Base-by-base conservation (phyloP, 2,797 vertebrate species). In the Lindbergichthys nudifrons region DNA sequence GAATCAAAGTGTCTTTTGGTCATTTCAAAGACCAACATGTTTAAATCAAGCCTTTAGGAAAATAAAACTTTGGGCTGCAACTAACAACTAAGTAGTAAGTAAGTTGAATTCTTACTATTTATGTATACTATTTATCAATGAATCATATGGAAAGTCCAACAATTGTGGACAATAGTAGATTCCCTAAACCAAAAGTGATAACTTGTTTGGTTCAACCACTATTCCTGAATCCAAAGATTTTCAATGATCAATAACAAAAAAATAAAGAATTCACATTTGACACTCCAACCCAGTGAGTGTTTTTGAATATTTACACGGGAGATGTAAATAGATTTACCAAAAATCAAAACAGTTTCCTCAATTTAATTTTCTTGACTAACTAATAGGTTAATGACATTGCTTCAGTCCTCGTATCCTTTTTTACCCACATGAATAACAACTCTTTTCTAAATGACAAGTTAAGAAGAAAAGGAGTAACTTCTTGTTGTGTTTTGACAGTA, bases 401-500 rank as follows among this genome's bases (percentile, higher is more conserved):
- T 32, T 42, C 3, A 2, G 3, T 62, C 14, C n/a, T 36, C 13
- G 14, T 32, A 30, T 43, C 5, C 18, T 10, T 26, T 26, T 54
- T 41, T 4, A 15, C 26, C 18, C 19, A n/a, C 26, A 48, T 63
- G 11, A 42, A 41, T 47, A 58, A 39, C 15, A 56, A 50, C 0
- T 60, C 3, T 36, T 65, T 46, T 63, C 16, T 42, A 11, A 61
- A 46, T 60, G 45, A 30, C 15, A 12, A 3, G 9, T 51, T 52
- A 69, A 56, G 10, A 52, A 53, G 23, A 32, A 41, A 16, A 51
- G 16, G 32, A 2, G 23, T 60, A 16, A 54, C 46, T 46, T 64
- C 12, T 72, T 59, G 70, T 41, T 41, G 13, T 50, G 26, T 77
- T 47, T 56, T 53, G 53, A 66, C 52, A 69, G 41, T 45, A 68